phyloP scores from a whole-genome alignment of 2,797 vertebrate species.

The Sebastes umbrosus region DNA sequence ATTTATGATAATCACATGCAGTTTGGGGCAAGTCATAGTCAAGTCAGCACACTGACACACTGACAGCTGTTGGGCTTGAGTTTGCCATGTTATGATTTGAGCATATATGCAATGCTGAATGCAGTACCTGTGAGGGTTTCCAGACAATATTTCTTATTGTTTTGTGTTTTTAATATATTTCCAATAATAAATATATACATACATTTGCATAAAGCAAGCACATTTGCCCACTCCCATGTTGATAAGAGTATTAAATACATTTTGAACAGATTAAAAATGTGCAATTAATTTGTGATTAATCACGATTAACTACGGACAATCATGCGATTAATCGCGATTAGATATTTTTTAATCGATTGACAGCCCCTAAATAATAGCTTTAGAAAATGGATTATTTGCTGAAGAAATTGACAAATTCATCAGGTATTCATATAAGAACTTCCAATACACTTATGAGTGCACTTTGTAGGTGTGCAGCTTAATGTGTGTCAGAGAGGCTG shows the following conservation, averaged over 20 bases:
- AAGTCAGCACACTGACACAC: too few relatives aligned
- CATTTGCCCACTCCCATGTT: too few relatives aligned
- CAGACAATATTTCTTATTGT: neutral
- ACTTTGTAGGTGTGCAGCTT: neutral
- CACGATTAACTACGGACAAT: too few relatives aligned
- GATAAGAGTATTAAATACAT: neutral
- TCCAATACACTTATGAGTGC: neutral
- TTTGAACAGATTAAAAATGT: neutral
- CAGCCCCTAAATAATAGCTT: neutral
- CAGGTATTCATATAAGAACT: neutral
- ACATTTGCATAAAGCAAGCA: neutral
- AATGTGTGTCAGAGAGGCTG: neutral
- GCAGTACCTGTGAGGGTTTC: too few relatives aligned
- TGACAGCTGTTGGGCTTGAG: too few relatives aligned
- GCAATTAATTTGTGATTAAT: neutral
- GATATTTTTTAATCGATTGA: neutral
- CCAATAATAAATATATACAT: neutral
- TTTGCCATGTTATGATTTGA: too few relatives aligned
- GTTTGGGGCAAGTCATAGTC: too few relatives aligned
- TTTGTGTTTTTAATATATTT: neutral
- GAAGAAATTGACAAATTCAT: neutral
- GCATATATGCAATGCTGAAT: too few relatives aligned
- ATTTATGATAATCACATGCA: too few relatives aligned
- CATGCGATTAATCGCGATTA: neutral
- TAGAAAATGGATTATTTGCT: neutral